A percentile compares a stretch with the other conserved stretches of the same genome.
Conservation (phyloP, 2,888 invertebrate species). For the Timema cristinae region DNA sequence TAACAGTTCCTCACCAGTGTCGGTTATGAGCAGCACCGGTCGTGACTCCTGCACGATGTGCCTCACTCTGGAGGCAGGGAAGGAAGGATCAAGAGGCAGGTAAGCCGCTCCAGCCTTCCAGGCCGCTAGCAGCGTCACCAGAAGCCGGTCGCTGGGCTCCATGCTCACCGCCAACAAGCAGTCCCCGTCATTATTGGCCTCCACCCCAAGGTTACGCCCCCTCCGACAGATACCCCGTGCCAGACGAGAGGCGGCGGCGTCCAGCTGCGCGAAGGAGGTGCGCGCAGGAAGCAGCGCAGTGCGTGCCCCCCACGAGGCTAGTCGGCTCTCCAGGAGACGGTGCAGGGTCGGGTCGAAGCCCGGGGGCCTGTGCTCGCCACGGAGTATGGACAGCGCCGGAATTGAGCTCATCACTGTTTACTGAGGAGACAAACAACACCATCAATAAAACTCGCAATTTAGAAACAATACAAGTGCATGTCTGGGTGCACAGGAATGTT, state of each 20-base stretch:
- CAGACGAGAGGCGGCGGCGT: slow-evolving; percentile 54
- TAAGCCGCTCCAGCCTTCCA: slow-evolving; percentile 83
- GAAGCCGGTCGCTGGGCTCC: slow-evolving; percentile 66
- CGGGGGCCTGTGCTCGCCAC: slow-evolving; percentile 30
- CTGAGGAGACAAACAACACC: too few relatives aligned
- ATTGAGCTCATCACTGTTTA: slow-evolving; percentile 63
- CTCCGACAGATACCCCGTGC: slow-evolving; percentile 52
- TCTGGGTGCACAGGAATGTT: too few relatives aligned
- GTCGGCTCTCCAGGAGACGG: slow-evolving; percentile 49
- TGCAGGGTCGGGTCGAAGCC: slow-evolving; percentile 46
- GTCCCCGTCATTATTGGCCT: slow-evolving; percentile 61
- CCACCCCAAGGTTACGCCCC: slow-evolving; percentile 39
- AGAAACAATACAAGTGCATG: too few relatives aligned
- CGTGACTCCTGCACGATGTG: slow-evolving; percentile 73
- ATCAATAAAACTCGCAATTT: too few relatives aligned
- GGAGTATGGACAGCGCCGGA: slow-evolving; percentile 65
- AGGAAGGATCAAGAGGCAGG: slow-evolving; percentile 71
- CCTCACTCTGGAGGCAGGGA: slow-evolving; percentile 66
- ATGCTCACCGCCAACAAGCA: slow-evolving; percentile 74
- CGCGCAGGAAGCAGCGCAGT: slow-evolving; percentile 20
- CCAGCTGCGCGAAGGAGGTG: slow-evolving; percentile 53
- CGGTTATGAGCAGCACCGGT: slow-evolving; percentile 65
- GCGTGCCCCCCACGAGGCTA: not conserved
- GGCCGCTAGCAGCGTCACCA: slow-evolving; percentile 64
- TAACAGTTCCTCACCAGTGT: slow-evolving; percentile 44